Evolutionary conservation across 2,888 invertebrate species (phyloP).

Genomic region (Polylopha cassiicola): DNA sequence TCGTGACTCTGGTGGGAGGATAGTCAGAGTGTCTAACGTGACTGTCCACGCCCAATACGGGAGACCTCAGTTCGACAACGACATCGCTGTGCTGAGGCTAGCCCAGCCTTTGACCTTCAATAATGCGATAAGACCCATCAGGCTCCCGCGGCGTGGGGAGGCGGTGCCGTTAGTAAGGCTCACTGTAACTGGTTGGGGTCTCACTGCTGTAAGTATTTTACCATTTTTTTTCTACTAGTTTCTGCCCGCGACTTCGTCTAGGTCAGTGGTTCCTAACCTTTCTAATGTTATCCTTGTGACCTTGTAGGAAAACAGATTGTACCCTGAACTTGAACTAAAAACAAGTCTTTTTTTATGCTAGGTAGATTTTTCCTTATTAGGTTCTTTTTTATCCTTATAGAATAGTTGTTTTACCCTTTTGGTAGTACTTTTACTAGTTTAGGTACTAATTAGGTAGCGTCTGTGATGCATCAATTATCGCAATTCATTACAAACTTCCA

Average conservation of each 20-base stretch:
- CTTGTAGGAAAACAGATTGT: too few relatives aligned
- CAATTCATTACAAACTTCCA: too few relatives aligned
- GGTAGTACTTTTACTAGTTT: too few relatives aligned
- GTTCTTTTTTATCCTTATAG: too few relatives aligned
- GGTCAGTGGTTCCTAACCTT: neutral
- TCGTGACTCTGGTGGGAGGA: conserved; percentile 63
- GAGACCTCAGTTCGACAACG: conserved; percentile 62
- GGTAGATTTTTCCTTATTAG: too few relatives aligned
- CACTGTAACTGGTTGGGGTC: conserved; percentile 70
- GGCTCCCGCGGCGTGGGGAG: conserved; percentile 52
- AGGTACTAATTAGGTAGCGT: too few relatives aligned
- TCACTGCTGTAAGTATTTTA: conserved; percentile 61
- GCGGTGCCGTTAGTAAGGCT: conserved; percentile 59
- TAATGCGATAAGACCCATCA: conserved; percentile 46
- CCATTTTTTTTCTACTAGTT: neutral
- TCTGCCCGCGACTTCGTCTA: neutral
- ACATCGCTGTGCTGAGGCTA: conserved; percentile 59
- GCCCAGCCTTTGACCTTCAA: conserved; percentile 52
- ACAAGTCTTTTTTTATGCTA: too few relatives aligned
- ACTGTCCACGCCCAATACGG: conserved; percentile 62
- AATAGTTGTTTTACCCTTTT: too few relatives aligned
- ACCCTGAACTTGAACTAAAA: too few relatives aligned
- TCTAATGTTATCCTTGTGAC: neutral
- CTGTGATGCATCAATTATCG: too few relatives aligned
- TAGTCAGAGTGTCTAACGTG: conserved; percentile 56